Conservation (phyloP, 2,797 vertebrate genomes). For the Characodon lateralis region DNA sequence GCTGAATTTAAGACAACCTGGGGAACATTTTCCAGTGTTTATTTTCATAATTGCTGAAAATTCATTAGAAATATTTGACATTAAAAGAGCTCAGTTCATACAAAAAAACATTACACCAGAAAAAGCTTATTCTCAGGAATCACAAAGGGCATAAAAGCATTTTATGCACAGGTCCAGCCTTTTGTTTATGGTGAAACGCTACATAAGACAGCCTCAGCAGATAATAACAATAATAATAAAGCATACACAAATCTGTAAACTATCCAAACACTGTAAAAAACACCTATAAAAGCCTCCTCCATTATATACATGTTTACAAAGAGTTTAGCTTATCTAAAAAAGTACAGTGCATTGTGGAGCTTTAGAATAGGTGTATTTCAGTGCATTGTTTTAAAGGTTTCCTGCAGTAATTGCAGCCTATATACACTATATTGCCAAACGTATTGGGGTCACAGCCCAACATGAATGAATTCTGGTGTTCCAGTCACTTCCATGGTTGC, state of each 20-base stretch:
- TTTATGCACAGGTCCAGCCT: slow-evolving; percentile 49
- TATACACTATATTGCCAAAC: not conserved
- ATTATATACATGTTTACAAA: slow-evolving; percentile 48
- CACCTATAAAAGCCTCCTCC: slow-evolving; percentile 40
- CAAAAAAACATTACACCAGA: slow-evolving; percentile 61
- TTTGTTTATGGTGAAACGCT: slow-evolving; percentile 40
- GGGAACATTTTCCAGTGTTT: slow-evolving; percentile 38
- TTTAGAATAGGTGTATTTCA: slow-evolving; percentile 28
- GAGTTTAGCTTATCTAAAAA: slow-evolving; percentile 65
- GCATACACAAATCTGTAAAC: slow-evolving; percentile 50
- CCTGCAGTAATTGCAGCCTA: slow-evolving; percentile 20
- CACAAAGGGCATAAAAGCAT: slow-evolving; percentile 57
- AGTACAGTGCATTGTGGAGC: slow-evolving; percentile 70
- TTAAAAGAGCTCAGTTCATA: slow-evolving; percentile 66
- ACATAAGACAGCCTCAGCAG: slow-evolving; percentile 56
- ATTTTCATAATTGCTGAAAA: slow-evolving; percentile 54
- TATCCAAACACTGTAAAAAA: slow-evolving; percentile 71
- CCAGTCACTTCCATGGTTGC: too few relatives aligned
- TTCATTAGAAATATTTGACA: slow-evolving; percentile 61
- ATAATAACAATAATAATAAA: slow-evolving; percentile 34
- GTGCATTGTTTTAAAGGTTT: slow-evolving; percentile 41
- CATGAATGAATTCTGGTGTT: too few relatives aligned
- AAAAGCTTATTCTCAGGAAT: slow-evolving; percentile 51
- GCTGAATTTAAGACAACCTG: slow-evolving; percentile 4
- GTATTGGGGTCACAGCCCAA: too few relatives aligned